A percentile compares a stretch with the other conserved stretches of the same genome.
phyloP scores from a whole-genome alignment of 2,797 vertebrate species.

The Cuniculus paca region DNA sequence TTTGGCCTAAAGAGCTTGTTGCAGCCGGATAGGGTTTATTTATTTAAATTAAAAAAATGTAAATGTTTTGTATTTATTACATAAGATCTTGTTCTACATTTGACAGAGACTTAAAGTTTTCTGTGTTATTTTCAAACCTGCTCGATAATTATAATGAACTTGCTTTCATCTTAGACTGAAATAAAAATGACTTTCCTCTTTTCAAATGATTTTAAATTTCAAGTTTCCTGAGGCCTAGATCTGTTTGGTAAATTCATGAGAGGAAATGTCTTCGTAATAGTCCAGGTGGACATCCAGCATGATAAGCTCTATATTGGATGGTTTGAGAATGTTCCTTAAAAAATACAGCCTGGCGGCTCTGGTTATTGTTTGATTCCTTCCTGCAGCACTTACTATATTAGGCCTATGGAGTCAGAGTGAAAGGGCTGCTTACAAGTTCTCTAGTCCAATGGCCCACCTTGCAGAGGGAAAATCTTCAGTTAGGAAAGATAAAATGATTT shows the following conservation, averaged over 20 bases:
- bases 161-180: conserved; percentile 64
- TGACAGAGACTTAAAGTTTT: conserved; percentile 54
- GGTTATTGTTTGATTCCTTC: neutral
- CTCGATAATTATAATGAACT: conserved; percentile 63
- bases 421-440: neutral
- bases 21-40: neutral
- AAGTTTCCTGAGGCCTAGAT: neutral
- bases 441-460: neutral
- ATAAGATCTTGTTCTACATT: conserved; percentile 46
- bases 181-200: conserved; percentile 22
- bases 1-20: conserved; percentile 45
- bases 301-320: neutral
- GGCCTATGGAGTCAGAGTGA: neutral
- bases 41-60: conserved; percentile 65
- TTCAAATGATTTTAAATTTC: conserved; percentile 20
- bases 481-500: neutral
- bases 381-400: neutral
- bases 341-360: neutral
- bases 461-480: neutral
- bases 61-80: conserved; percentile 68
- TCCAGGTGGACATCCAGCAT: neutral
- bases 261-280: conserved; percentile 8
- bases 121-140: conserved; percentile 42
- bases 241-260: neutral
- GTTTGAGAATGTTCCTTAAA: neutral